phyloP scores from a whole-genome alignment of 2,888 invertebrate species.

The Drosophila ezoana region DNA sequence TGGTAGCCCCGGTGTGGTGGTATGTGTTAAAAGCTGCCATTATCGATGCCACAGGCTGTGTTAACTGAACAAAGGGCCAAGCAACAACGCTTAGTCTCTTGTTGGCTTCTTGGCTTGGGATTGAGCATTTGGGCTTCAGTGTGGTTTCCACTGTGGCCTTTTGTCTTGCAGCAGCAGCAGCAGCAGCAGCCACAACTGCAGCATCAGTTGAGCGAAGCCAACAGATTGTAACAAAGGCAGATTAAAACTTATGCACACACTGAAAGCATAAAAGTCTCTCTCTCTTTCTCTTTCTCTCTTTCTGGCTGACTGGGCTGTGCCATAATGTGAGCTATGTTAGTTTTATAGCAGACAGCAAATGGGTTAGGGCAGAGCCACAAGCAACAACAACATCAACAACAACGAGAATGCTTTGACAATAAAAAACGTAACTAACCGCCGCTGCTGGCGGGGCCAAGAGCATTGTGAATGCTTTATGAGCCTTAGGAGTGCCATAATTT shows the following conservation, averaged over 20 bases:
- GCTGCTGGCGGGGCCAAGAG: conserved; percentile 52
- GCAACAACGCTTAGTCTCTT: conserved; percentile 9
- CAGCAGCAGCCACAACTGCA: conserved; percentile 7
- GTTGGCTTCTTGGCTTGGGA: conserved; percentile 12
- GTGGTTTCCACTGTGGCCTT: conserved; percentile 4
- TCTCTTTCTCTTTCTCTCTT: too few species aligned
- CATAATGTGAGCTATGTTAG: conserved; percentile 78
- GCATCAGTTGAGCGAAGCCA: conserved; percentile 34
- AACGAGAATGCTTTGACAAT: conserved; percentile 66
- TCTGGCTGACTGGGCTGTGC: conserved; percentile 47
- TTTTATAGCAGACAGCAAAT: conserved; percentile 75
- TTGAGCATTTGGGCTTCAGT: conserved; percentile 32
- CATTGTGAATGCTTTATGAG: conserved; percentile 81
- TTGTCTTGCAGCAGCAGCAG: conserved; percentile 18
- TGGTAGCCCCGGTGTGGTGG: conserved; percentile 18
- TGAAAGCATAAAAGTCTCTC: conserved; percentile 46
- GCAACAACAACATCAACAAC: conserved; percentile 23
- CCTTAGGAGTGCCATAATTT: conserved; percentile 81
- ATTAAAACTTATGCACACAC: conserved; percentile 80
- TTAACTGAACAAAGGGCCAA: conserved; percentile 19
- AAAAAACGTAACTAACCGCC: conserved; percentile 78
- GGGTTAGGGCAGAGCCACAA: conserved; percentile 57
- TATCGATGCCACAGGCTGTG: conserved; percentile 22
- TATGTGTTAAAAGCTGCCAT: conserved; percentile 22
- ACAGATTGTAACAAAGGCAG: conserved; percentile 74